Evolutionary conservation across 92 coral and sea anemone genomes (phyloP).

Genomic region (Epizoanthus fatuus): DNA sequence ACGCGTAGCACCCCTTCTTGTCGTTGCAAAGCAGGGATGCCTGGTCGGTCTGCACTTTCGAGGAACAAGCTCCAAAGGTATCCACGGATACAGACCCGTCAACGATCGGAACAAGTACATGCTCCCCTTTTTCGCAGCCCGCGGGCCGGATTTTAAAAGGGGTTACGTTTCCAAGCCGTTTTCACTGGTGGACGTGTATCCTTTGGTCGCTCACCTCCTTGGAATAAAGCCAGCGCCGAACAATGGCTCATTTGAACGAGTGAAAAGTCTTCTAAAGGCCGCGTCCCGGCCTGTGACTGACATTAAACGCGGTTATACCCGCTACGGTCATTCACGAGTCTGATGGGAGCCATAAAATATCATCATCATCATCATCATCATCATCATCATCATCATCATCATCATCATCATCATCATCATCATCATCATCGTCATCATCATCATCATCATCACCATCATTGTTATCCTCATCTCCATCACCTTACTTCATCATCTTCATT

Average conservation of each 20-base stretch:
- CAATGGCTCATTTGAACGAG: slow-evolving; percentile 80
- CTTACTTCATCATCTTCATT: no score
- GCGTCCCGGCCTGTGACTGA: neutral
- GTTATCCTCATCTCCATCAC: no score
- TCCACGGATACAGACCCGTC: slow-evolving; percentile 67
- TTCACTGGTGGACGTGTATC: slow-evolving; percentile 74
- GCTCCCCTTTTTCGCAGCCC: slow-evolving; percentile 92
- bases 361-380: no score
- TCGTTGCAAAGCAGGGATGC: slow-evolving; percentile 80
- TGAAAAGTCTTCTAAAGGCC: slow-evolving; percentile 50
- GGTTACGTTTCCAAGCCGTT: slow-evolving; percentile 71
- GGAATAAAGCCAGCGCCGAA: slow-evolving; percentile 81
- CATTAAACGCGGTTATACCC: neutral
- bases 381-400: no score
- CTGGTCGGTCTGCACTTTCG: slow-evolving; percentile 39
- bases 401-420: no score
- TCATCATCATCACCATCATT: no score
- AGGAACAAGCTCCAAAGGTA: slow-evolving; percentile 34
- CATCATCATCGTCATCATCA: neutral
- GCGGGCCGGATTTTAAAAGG: slow-evolving; percentile 88
- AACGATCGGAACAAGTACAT: slow-evolving; percentile 51
- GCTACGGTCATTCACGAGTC: neutral
- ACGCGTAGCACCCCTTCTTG: slow-evolving; percentile 75
- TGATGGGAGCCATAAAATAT: neutral
- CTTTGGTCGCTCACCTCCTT: slow-evolving; percentile 77